Base-by-base conservation (phyloP, 2,888 invertebrate genomes). In the Metallyticus violacea region DNA sequence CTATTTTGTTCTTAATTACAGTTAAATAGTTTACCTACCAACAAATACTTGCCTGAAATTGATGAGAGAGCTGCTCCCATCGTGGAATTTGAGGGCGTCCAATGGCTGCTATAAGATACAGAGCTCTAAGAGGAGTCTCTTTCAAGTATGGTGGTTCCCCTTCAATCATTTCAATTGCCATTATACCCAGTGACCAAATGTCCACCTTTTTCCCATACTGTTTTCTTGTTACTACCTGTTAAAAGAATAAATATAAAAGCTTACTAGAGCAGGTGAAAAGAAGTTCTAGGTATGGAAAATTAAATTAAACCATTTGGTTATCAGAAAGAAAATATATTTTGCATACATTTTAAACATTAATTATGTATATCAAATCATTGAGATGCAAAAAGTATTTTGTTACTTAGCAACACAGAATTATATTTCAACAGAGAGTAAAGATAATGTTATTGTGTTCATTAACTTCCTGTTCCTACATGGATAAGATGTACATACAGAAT, bases 91-190 rank as follows among this genome's bases (percentile, higher is more conserved):
- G 95, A 0, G 99, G 99, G 90, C 98, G 95, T 1, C 99, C 99
- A 88, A 98, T 97, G 0, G 98, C 97, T 0, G 99, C 99, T 88
- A 99, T 99, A 89, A 99, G 93, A 93, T 98, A 99, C 82, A 99
- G 93, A 22, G 99, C 98, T 89, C 97, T 93, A 28, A 99, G 91
- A 0, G 99, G 99, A 0, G 98, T 96, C 92, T 99, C 99, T 90
- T 98, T 97, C 91, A 99, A 94, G 91, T 99, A 99, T 0, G 99
- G 99, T 0, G 99, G 99, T 91, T 98, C 97, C 0, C 99, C 99
- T 91, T 99, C 98, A 85, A 99, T 96, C 97, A 97, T 97, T 92
- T 98, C 98, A 86, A 99, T 98, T 0, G 98, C 97, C 99, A 99
- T 99, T 88, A 99, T 99, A n/a, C 98, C 98, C 86, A 99, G 93